phyloP scores from a whole-genome alignment of 2,888 invertebrate species.

The Exocentrus adspersus region DNA sequence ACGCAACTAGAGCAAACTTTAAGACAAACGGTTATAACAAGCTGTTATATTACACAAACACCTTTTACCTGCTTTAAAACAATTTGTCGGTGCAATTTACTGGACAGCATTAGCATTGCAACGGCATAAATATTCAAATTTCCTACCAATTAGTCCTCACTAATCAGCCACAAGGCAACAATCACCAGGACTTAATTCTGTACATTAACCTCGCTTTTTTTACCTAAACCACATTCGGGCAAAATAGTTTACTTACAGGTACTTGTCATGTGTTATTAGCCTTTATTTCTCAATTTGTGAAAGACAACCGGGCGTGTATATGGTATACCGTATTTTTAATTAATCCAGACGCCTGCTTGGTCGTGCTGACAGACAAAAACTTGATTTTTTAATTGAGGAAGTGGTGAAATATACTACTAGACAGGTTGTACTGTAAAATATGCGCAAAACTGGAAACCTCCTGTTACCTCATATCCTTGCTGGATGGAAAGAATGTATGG shows the following conservation, averaged over 20 bases:
- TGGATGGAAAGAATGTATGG: too few relatives aligned
- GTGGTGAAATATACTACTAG: constrained; percentile 8
- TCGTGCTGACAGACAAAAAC: not conserved
- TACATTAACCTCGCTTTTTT: not conserved
- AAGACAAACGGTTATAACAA: too few relatives aligned
- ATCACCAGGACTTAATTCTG: not conserved
- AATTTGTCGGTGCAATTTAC: not conserved
- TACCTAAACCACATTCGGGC: constrained; percentile 1
- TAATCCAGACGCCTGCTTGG: not conserved
- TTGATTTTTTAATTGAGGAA: constrained; percentile 9
- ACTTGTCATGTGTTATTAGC: constrained; percentile 8
- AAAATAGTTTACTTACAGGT: constrained; percentile 8
- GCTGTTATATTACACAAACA: not conserved
- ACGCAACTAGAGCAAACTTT: too few relatives aligned
- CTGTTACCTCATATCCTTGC: not conserved
- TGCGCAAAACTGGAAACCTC: not conserved
- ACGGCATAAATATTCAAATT: constrained; percentile 13
- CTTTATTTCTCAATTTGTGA: constrained; percentile 9
- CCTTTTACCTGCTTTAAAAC: not conserved
- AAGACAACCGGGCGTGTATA: constrained; percentile 5
- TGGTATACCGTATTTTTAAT: constrained; percentile 11
- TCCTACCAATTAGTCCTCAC: not conserved
- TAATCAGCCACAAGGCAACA: not conserved
- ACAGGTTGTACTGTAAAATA: not conserved
- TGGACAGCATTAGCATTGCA: too few relatives aligned